Percentiles rank a stretch among this genome's conserved stretches.
phyloP scores from a whole-genome alignment of 2,113 vertebrate genomes.

The Brachypodius melanocephalos region DNA sequence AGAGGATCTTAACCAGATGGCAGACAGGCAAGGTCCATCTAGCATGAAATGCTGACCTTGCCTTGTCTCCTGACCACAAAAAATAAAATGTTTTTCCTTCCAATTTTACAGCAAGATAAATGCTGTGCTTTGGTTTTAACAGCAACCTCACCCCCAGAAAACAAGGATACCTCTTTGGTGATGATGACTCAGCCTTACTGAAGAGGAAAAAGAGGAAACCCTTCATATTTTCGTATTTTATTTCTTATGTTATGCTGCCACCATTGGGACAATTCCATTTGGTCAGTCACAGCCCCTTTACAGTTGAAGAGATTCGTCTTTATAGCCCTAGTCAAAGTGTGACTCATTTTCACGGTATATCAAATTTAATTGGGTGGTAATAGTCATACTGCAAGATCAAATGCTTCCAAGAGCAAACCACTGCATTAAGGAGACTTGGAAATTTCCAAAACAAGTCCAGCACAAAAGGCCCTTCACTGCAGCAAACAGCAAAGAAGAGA shows the following conservation, averaged over 20 bases:
- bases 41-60: not conserved
- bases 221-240: not conserved
- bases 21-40: not conserved
- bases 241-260: constrained; percentile 74
- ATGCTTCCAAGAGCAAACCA: not conserved
- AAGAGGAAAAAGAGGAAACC: not conserved
- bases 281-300: not conserved
- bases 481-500: not conserved
- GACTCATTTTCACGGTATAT: not conserved
- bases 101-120: not conserved
- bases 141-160: not conserved
- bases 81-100: not conserved
- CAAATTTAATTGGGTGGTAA: not conserved
- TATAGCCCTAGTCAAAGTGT: not conserved
- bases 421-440: not conserved
- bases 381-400: not conserved
- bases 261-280: constrained; percentile 46
- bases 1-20: not conserved
- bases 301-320: not conserved
- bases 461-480: not conserved
- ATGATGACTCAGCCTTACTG: not conserved
- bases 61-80: not conserved
- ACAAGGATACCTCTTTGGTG: not conserved
- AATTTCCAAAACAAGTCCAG: not conserved
- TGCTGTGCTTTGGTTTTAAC: not conserved